Base-by-base conservation (phyloP, 2,113 vertebrate genomes). In the Uria lomvia region DNA sequence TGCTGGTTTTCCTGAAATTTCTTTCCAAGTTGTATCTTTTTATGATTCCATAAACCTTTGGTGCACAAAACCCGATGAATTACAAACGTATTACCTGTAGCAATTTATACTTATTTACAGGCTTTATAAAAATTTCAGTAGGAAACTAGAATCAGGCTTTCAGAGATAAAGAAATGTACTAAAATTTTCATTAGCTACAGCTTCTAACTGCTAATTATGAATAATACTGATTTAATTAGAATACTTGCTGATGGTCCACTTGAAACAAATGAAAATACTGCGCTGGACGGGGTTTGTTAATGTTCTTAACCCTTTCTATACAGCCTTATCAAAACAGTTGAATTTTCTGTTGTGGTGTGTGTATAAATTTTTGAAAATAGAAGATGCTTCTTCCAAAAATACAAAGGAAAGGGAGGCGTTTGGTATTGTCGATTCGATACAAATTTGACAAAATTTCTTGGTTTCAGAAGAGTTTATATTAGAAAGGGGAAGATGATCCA, bases 41-140 rank as follows among this genome's bases (percentile, higher is more conserved):
- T 96, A 76, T 71, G 58, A 65, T 86, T 92, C 78, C 12, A 32
- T 79, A 90, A 90, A 90, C 53, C 73, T 95, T 94, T 70, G 50
- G 59, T 90, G 52, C 63, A 63, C 2, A 22, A 80, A 94, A 50
- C 40, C 42, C 29, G 68, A 62, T 81, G 87, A 93, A 88, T 90
- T 90, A 26, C 32, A 80, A 94, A 93, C 49, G 23, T 67, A 55
- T 53, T 72, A 78, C 47, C 43, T 84, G 56, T 74, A 89, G 56
- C 60, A 68, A 91, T 96, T 93, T 92, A 92, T 93, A 74, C 68
- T 94, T 92, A 72, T 96, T 93, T 93, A 86, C 43, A 71, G 80
- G 60, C 92, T 93, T 96, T 96, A 96, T 97, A 95, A 96, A 95
- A 96, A 92, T 96, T 96, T 96, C 52, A 97, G 92, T 89, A 94